These are phyloP conservation scores for Notodonta ziczac DNA, from an alignment of 2,888 invertebrate genomes.

Conservation along the genomic window DNA sequence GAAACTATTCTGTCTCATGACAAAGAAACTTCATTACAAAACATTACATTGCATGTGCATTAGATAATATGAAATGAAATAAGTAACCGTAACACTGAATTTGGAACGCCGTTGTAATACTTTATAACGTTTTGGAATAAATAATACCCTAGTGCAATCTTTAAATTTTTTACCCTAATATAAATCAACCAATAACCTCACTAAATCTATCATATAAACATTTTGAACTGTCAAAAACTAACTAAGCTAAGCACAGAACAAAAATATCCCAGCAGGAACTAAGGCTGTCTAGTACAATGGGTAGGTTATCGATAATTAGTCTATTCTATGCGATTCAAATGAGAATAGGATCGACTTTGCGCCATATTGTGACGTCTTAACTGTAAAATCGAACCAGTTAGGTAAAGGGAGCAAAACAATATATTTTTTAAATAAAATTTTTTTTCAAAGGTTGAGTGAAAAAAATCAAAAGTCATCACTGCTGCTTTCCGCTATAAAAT, in stretches of 20 bases:
- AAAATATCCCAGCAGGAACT: too few relatives aligned
- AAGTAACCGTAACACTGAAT: constrained; percentile 48
- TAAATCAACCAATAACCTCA: constrained; percentile 72
- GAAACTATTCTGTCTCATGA: constrained; percentile 71
- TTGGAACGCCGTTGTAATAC: background rate
- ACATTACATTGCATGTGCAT: constrained; percentile 13
- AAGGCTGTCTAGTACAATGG: too few relatives aligned
- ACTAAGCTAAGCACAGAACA: too few relatives aligned
- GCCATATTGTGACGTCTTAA: too few relatives aligned
- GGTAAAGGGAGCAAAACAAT: too few relatives aligned
- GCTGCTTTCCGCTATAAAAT: too few relatives aligned
- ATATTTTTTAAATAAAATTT: too few relatives aligned
- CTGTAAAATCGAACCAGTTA: too few relatives aligned
- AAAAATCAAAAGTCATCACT: too few relatives aligned
- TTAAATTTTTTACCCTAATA: constrained; percentile 22
- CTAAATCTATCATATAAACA: constrained; percentile 52
- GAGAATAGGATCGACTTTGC: too few relatives aligned
- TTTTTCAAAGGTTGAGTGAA: too few relatives aligned
- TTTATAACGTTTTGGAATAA: background rate
- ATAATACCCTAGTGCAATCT: constrained; percentile 49
- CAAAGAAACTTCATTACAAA: constrained; percentile 70
- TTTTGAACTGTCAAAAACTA: constrained; percentile 55
- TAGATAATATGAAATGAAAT: constrained; percentile 28
- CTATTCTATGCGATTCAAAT: too few relatives aligned
- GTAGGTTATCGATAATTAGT: background rate